Conservation (phyloP, 2,797 vertebrate genomes). For the Tragopan temminckii region DNA sequence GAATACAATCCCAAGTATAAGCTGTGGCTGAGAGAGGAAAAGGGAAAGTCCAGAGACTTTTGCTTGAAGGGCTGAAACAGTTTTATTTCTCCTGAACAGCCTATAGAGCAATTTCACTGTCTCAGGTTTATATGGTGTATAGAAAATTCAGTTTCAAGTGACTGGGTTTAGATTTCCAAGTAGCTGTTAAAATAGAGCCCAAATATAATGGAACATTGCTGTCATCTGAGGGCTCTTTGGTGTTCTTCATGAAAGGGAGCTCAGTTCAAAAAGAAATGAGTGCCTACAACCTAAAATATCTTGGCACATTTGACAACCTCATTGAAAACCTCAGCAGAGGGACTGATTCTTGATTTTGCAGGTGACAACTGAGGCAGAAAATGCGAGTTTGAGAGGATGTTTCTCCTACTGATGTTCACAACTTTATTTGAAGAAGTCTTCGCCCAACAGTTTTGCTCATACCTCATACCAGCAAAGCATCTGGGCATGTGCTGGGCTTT, state of each 20-base stretch:
- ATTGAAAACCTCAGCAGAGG: slow-evolving; percentile 13
- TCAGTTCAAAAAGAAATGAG: slow-evolving; percentile 21
- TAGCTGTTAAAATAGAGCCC: background rate
- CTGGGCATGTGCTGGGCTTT: background rate
- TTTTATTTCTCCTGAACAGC: background rate
- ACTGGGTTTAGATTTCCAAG: background rate
- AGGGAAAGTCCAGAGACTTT: background rate
- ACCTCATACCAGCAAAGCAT: rapidly evolving
- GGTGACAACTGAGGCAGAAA: background rate
- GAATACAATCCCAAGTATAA: background rate
- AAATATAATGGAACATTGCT: background rate
- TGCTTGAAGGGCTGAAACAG: background rate
- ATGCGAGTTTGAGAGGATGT: background rate
- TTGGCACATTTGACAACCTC: background rate
- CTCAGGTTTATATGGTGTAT: background rate
- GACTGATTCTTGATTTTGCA: background rate
- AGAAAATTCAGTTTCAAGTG: slow-evolving; percentile 34
- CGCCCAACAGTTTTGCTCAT: background rate
- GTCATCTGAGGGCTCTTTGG: slow-evolving; percentile 5
- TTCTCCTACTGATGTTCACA: background rate
- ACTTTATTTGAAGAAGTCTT: background rate
- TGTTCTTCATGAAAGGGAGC: slow-evolving; percentile 42
- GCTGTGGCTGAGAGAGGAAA: rapidly evolving
- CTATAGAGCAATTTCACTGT: background rate
- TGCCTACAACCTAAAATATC: slow-evolving; percentile 20